Percentiles rank a stretch among this genome's conserved stretches.
Conservation (phyloP, 2,113 vertebrate species). For the Nasalis larvatus region DNA sequence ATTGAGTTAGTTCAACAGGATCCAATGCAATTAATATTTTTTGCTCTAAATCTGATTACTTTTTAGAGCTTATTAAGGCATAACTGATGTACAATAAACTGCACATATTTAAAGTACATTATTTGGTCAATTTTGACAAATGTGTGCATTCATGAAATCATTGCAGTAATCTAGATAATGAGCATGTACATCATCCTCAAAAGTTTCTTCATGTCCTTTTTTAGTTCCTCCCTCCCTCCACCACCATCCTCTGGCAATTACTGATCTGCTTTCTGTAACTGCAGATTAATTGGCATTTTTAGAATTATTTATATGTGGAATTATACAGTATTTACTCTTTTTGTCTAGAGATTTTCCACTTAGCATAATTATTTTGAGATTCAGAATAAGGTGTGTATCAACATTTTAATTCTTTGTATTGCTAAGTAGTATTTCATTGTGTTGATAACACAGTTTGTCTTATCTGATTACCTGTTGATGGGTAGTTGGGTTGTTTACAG, state of each 20-base stretch:
- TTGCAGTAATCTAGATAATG: constrained; percentile 9
- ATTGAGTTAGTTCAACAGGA: background rate
- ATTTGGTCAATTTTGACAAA: constrained; percentile 28
- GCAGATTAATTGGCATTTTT: constrained; percentile 20
- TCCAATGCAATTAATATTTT: constrained; percentile 30
- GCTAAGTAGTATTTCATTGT: background rate
- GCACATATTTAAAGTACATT: background rate
- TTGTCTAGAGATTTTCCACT: constrained; percentile 37
- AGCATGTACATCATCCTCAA: background rate
- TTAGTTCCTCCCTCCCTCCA: background rate
- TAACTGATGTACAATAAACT: constrained; percentile 15
- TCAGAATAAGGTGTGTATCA: background rate
- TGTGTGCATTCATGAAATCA: background rate
- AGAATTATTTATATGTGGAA: background rate
- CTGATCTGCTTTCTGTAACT: background rate
- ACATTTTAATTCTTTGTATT: constrained; percentile 38
- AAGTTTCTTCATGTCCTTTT: background rate
- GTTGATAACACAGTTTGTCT: background rate
- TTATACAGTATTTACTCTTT: background rate
- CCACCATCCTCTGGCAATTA: background rate
- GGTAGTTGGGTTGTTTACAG: constrained; percentile 15
- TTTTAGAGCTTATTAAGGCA: background rate
- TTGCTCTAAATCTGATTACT: constrained; percentile 15
- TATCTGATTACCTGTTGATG: background rate
- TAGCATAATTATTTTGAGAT: constrained; percentile 47